Evolutionary conservation across 2,113 vertebrate genomes (phyloP).

Genomic region (Hemiscyllium ocellatum): DNA sequence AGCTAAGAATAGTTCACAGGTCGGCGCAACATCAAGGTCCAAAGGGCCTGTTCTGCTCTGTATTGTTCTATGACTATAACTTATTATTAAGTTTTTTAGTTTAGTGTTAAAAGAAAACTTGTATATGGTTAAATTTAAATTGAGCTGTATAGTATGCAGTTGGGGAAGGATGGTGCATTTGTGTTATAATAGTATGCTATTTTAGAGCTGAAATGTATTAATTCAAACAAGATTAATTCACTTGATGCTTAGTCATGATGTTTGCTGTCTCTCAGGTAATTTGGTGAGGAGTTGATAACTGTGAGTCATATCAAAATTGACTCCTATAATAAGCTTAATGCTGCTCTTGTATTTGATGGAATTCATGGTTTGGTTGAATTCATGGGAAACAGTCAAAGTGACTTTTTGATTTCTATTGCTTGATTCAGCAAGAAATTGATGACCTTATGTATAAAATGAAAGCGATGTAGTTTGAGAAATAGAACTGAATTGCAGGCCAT

Average conservation of each 20-base stretch:
- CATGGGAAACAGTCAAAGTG: background rate
- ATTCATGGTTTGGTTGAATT: background rate
- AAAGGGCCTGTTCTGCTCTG: too few species aligned
- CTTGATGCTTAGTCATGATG: background rate
- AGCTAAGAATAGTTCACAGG: too few species aligned
- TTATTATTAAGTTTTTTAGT: background rate
- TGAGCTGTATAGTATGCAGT: background rate
- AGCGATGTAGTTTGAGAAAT: background rate
- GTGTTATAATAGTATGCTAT: background rate
- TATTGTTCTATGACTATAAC: too few species aligned
- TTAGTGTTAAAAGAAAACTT: background rate
- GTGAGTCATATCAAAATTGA: background rate
- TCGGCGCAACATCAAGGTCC: too few species aligned
- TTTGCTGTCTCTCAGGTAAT: background rate
- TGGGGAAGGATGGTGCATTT: background rate
- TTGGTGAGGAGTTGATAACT: background rate
- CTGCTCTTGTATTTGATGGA: background rate
- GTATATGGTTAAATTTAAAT: background rate
- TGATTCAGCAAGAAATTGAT: background rate
- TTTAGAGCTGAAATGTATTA: background rate
- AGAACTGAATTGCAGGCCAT: background rate
- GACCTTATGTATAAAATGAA: background rate
- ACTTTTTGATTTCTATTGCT: background rate
- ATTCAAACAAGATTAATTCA: conserved; percentile 19
- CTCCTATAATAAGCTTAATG: background rate